A percentile compares a stretch with the other conserved stretches of the same genome.
Conservation (phyloP, 2,888 invertebrate genomes). For the Coelinius sp. region DNA sequence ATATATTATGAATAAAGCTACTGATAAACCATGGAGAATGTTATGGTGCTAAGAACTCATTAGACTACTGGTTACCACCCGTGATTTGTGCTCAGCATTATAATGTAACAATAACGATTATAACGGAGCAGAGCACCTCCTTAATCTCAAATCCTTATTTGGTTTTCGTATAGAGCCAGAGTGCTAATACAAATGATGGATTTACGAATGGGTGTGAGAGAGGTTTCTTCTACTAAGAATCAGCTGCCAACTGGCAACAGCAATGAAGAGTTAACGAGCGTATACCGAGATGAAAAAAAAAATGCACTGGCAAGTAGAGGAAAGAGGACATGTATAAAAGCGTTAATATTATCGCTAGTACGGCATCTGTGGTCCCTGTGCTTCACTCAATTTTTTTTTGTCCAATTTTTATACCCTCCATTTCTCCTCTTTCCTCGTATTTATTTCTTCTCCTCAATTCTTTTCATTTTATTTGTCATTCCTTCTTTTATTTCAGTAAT, state of each 20-base stretch:
- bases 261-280: constrained; percentile 36
- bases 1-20: too few relatives aligned
- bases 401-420: not conserved
- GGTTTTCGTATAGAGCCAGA: constrained; percentile 46
- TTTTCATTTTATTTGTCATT: constrained; percentile 10
- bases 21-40: not conserved
- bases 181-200: constrained; percentile 30
- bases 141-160: constrained; percentile 45
- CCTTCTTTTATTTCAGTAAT: not conserved
- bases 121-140: constrained; percentile 31
- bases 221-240: not conserved
- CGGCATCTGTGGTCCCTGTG: constrained; percentile 27
- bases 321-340: constrained; percentile 30
- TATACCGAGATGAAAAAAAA: constrained; percentile 19
- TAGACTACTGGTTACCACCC: not conserved
- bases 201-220: constrained; percentile 35
- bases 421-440: not conserved
- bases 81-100: constrained; percentile 17
- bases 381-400: not conserved
- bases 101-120: constrained; percentile 28
- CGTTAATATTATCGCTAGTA: constrained; percentile 29
- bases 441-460: not conserved
- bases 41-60: not conserved
- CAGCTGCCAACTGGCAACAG: constrained; percentile 39
- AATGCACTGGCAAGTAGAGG: not conserved